A percentile compares a stretch with the other conserved stretches of the same genome.
Evolutionary conservation across 2,888 invertebrate genomes (phyloP).

Genomic region (Taphrorychus bicolor): DNA sequence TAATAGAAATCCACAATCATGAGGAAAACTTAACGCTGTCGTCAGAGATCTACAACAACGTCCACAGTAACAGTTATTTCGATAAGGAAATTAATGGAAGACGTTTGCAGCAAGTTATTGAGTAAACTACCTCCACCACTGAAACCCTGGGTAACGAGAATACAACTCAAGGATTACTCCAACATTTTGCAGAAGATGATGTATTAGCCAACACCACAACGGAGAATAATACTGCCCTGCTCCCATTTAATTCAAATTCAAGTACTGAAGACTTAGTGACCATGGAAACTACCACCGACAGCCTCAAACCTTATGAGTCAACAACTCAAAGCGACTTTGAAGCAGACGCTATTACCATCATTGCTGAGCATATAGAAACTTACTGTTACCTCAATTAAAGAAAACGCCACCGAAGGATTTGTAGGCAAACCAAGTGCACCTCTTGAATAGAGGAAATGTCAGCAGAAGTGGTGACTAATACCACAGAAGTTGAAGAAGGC

Average conservation of each 20-base stretch:
- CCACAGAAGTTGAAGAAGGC: neutral
- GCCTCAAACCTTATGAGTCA: conserved; percentile 38
- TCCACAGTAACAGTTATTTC: conserved; percentile 54
- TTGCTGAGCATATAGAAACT: conserved; percentile 1
- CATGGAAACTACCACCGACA: conserved; percentile 56
- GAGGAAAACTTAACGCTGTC: conserved; percentile 42
- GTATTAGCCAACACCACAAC: too few species aligned
- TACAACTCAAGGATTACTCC: too few species aligned
- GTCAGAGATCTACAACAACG: conserved; percentile 54
- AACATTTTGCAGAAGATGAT: too few species aligned
- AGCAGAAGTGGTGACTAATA: neutral
- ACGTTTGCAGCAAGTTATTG: neutral
- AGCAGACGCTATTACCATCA: conserved; percentile 28
- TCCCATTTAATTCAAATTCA: neutral
- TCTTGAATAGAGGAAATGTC: neutral
- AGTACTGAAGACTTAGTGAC: conserved; percentile 55
- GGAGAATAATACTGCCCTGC: too few species aligned
- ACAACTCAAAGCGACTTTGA: neutral
- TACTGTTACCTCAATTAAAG: neutral
- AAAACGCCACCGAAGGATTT: neutral
- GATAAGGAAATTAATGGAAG: conserved; percentile 36
- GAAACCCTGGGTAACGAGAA: neutral
- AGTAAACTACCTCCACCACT: neutral
- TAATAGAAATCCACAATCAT: too few species aligned
- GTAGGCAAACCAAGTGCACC: neutral